A percentile compares a stretch with the other conserved stretches of the same genome.
phyloP scores from a whole-genome alignment of 1,140 invertebrate genomes.

The Sycophila sp. region DNA sequence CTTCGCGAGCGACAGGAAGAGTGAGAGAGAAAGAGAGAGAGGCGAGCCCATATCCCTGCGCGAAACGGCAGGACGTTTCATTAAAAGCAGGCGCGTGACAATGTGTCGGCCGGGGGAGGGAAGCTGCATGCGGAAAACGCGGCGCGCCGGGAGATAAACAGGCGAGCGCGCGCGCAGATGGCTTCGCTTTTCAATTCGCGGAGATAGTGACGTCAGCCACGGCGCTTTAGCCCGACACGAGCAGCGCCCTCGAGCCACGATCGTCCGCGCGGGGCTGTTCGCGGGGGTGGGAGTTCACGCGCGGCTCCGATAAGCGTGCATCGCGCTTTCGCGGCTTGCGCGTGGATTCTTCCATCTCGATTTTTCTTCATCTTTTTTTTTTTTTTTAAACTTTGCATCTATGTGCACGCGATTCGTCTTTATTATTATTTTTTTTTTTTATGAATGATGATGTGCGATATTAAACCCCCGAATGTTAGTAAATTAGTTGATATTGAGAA shows the following conservation, averaged over 20 bases:
- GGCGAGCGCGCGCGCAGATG: neutral
- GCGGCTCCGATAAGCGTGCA: too few species aligned
- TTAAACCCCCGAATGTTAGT: too few species aligned
- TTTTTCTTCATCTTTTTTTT: too few species aligned
- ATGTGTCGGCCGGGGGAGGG: neutral
- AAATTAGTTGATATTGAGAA: too few species aligned
- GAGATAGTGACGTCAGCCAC: neutral
- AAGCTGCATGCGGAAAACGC: neutral
- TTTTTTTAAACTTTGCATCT: too few species aligned
- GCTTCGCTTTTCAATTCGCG: conserved; percentile 6
- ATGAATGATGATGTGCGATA: too few species aligned
- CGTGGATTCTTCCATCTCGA: too few species aligned
- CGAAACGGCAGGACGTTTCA: conserved; percentile 10
- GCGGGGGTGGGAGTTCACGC: too few species aligned
- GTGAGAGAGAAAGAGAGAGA: neutral
- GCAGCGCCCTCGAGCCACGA: neutral
- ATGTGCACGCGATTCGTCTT: too few species aligned
- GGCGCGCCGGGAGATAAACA: conserved; percentile 14
- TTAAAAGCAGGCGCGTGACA: conserved; percentile 15
- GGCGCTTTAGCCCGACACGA: neutral
- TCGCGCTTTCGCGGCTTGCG: too few species aligned
- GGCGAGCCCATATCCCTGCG: neutral
- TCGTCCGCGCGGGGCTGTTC: too few species aligned
- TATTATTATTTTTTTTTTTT: too few species aligned
- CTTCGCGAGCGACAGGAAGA: neutral